A percentile compares a stretch with the other conserved stretches of the same genome.
Conservation (phyloP, 2,888 invertebrate genomes). For the Ichneumon xanthorius region DNA sequence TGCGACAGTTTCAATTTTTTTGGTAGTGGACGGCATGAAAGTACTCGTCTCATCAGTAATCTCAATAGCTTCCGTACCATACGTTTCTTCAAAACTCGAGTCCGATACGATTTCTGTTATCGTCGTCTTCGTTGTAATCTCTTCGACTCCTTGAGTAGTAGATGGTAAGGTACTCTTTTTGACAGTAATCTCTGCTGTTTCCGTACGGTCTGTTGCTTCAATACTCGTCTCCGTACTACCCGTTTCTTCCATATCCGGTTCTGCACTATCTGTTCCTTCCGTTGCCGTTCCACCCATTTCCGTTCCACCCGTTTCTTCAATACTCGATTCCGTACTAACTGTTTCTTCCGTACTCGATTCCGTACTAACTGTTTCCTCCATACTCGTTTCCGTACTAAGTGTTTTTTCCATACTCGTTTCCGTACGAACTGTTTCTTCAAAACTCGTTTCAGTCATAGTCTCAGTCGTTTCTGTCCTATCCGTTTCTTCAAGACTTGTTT, state of each 20-base stretch:
- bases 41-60: slow-evolving; percentile 26
- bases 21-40: neutral
- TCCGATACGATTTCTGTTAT: neutral
- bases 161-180: neutral
- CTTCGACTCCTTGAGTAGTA: neutral
- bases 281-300: neutral
- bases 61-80: slow-evolving; percentile 4
- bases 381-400: neutral
- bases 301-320: neutral
- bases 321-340: neutral
- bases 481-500: no score
- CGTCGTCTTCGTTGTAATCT: neutral
- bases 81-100: neutral
- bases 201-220: neutral
- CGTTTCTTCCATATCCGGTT: neutral
- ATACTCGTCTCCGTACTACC: neutral
- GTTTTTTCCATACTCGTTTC: neutral
- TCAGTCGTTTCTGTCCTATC: neutral
- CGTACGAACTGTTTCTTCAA: neutral
- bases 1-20: slow-evolving; percentile 13
- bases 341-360: neutral
- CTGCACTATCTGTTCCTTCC: neutral
- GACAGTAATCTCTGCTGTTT: neutral
- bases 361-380: neutral
- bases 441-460: neutral